Conservation (phyloP, 2,888 invertebrate species). For the Mimas tiliae region DNA sequence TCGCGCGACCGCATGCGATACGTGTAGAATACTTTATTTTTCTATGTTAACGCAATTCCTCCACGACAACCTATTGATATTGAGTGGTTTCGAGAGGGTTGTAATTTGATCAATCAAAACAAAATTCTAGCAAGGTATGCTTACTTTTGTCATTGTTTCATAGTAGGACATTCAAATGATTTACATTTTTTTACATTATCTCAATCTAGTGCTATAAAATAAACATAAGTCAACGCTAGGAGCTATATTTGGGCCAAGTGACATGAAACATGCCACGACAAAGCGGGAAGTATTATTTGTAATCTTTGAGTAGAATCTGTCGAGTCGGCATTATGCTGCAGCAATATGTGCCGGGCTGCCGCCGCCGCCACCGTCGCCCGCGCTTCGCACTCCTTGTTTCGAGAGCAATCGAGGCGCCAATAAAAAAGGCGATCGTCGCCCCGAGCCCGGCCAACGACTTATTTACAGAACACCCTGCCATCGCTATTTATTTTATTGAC, state of each 20-base stretch:
- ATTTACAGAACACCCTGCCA: slow-evolving; percentile 84
- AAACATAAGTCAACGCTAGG: neutral
- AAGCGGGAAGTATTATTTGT: slow-evolving; percentile 39
- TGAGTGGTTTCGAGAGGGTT: slow-evolving; percentile 48
- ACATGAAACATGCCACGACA: slow-evolving; percentile 26
- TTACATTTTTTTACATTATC: too few relatives aligned
- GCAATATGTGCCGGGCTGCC: slow-evolving; percentile 67
- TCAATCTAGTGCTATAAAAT: neutral
- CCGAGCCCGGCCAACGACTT: slow-evolving; percentile 76
- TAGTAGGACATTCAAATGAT: too few relatives aligned
- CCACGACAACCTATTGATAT: slow-evolving; percentile 54
- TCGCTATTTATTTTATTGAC: slow-evolving; percentile 85
- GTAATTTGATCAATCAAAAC: slow-evolving; percentile 32
- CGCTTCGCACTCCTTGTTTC: slow-evolving; percentile 77
- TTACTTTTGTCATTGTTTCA: neutral
- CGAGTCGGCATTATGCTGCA: slow-evolving; percentile 67
- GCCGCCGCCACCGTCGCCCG: slow-evolving; percentile 36
- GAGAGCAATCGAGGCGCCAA: slow-evolving; percentile 85
- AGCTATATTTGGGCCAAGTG: slow-evolving; percentile 32
- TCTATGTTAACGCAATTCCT: slow-evolving; percentile 60
- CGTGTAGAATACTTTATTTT: slow-evolving; percentile 79
- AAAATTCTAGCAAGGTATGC: slow-evolving; percentile 17
- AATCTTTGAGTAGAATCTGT: slow-evolving; percentile 78
- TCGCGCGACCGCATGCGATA: slow-evolving; percentile 71
- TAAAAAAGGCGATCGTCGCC: slow-evolving; percentile 85